These are phyloP conservation scores for Ovibos moschatus DNA, from an alignment of 2,113 vertebrate species.

Conservation along the genomic window DNA sequence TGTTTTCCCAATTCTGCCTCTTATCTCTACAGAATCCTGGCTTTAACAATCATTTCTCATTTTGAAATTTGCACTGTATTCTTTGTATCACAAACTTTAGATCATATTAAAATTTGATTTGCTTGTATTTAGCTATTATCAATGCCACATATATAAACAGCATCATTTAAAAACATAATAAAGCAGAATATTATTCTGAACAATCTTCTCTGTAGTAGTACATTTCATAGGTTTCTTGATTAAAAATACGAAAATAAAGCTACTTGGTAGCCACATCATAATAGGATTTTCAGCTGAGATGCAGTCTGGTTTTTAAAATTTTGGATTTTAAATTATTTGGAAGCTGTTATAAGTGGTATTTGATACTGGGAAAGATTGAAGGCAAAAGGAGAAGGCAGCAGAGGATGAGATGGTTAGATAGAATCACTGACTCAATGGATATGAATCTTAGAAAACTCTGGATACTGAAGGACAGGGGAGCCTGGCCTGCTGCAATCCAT, in stretches of 20 bases:
- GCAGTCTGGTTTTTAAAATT: background rate
- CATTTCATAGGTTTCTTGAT: background rate
- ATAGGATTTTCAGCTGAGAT: background rate
- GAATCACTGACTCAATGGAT: background rate
- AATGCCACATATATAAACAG: background rate
- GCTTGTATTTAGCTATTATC: background rate
- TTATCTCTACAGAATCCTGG: background rate
- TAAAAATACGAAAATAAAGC: background rate
- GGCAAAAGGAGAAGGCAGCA: background rate
- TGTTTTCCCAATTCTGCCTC: background rate
- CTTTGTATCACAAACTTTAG: background rate
- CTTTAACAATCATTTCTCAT: background rate
- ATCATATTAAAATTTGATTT: background rate
- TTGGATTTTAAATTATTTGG: background rate
- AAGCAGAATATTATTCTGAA: background rate
- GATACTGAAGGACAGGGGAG: background rate
- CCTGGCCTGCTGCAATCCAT: background rate
- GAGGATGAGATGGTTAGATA: background rate
- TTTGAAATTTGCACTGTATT: background rate
- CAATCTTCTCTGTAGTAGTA: background rate
- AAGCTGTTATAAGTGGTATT: background rate
- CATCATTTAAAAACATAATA: background rate
- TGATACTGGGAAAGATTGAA: background rate
- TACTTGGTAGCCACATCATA: background rate
- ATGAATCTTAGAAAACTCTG: background rate